These are phyloP conservation scores for Bhutanitis thaidina DNA, from an alignment of 2,888 invertebrate genomes.

Conservation along the genomic window DNA sequence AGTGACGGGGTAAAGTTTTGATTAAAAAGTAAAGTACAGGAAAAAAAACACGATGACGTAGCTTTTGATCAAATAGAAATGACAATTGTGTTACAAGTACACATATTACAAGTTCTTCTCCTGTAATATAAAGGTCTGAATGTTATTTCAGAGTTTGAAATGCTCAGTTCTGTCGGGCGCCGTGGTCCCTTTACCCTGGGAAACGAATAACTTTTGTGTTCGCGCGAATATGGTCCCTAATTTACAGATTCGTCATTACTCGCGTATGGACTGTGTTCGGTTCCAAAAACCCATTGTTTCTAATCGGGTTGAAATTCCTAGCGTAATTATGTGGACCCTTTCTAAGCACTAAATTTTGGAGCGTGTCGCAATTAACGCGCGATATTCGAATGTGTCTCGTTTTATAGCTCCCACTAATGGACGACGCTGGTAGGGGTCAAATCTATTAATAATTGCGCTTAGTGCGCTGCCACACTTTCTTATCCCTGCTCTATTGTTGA, in stretches of 20 bases:
- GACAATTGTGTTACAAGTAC: no score
- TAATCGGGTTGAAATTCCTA: constrained; percentile 47
- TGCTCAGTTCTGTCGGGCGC: no score
- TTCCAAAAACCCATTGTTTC: constrained; percentile 41
- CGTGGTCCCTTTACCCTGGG: no score
- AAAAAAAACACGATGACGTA: no score
- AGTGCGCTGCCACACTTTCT: constrained; percentile 17
- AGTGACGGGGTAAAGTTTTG: no score
- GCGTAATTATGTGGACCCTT: constrained; percentile 51
- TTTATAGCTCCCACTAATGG: constrained; percentile 44
- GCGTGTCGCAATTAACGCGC: constrained; percentile 45
- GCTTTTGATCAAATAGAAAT: no score
- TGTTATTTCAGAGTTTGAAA: no score
- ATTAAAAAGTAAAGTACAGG: no score
- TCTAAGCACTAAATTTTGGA: constrained; percentile 42
- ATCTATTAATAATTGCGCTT: constrained; percentile 40
- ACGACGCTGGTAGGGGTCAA: constrained; percentile 35
- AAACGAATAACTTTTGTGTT: not conserved
- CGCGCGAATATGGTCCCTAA: constrained; percentile 10
- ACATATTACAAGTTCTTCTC: no score
- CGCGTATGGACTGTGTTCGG: constrained; percentile 28
- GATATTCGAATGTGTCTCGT: constrained; percentile 42
- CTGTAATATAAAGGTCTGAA: no score
- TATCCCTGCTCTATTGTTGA: no score
- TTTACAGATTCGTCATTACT: constrained; percentile 29